These are phyloP conservation scores for Isoperla grammatica DNA, from an alignment of 2,888 invertebrate genomes.

Conservation along the genomic window DNA sequence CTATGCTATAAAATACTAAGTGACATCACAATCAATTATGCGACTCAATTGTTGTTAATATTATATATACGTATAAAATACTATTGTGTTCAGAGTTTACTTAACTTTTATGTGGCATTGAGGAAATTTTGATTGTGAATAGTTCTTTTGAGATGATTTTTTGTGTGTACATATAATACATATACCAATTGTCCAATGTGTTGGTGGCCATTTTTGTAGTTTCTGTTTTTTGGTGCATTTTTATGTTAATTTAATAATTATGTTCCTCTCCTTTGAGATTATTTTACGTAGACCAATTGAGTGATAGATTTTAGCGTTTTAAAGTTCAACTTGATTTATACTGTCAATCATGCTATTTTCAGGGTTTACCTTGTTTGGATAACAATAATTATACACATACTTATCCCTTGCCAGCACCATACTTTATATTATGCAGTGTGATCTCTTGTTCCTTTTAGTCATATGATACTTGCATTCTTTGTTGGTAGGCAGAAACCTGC, in stretches of 20 bases:
- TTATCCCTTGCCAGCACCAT: too few relatives aligned
- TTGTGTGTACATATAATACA: conserved; percentile 15
- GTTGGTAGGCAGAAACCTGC: too few relatives aligned
- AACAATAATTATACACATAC: too few relatives aligned
- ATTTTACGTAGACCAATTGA: neutral
- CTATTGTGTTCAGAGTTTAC: conserved; percentile 28
- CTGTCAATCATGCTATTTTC: too few relatives aligned
- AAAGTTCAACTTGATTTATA: too few relatives aligned
- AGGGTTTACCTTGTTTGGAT: too few relatives aligned
- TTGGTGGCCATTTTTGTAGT: conserved; percentile 22
- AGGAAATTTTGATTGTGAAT: conserved; percentile 20
- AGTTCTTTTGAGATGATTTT: conserved; percentile 26
- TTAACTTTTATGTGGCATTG: conserved; percentile 21
- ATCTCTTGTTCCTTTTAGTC: too few relatives aligned
- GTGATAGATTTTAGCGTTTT: too few relatives aligned
- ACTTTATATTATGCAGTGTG: too few relatives aligned
- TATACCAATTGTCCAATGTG: too few relatives aligned
- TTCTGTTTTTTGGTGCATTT: conserved; percentile 24
- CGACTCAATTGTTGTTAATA: neutral
- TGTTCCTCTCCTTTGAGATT: conserved; percentile 27
- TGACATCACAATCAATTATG: conserved; percentile 23
- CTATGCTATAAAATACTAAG: conserved; percentile 26
- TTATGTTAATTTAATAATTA: conserved; percentile 7
- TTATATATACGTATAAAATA: neutral
- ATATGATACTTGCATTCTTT: too few relatives aligned